Base-by-base conservation (phyloP, 2,888 invertebrate genomes). In the Beris chalybata region DNA sequence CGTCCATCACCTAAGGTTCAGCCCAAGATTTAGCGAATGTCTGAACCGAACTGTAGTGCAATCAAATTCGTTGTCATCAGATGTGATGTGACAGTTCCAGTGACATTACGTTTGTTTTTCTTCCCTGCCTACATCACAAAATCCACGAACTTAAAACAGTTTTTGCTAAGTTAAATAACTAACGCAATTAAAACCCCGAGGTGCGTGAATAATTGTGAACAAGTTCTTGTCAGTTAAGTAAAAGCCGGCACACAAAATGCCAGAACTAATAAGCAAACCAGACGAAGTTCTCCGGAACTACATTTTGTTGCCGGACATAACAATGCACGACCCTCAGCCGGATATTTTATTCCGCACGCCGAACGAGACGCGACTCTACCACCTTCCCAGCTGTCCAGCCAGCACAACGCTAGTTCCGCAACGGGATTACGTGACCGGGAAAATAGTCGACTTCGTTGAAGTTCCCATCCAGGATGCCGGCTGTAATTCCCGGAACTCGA, bases 381-480 rank as follows among this genome's bases (percentile, higher is more conserved):
- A 67, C 32, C 43, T 70, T 4, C 71, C 71, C 6, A 13, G 65
- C 4, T 70, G 69, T 44, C 67, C 70, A 32, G 76, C 75, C 0
- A 78, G 76, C 67, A 79, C 81, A 3, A 79, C 77, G 66, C 64
- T 81, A 30, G 72, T 74, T 22, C 77, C 79, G 22, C 76, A 78
- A 59, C 82, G 94, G 72, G 89, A 95, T 79, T 86, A 87, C 1
- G 83, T 87, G 38, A 92, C 89, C 1, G 94, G 94, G 5, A 83
- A 89, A 76, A 87, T 94, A 68, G 81, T 86, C 5, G 88, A 89
- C 70, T 89, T 91, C 73, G 81, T 83, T 43, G 89, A 90, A 77
- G 83, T 86, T 0, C 74, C 80, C 29, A 72, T 85, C 4, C 82
- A 85, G 70, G 83, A 85, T 72, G 84, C 85, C 55, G 89, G 88